Percentiles rank a stretch among this genome's conserved stretches.
Evolutionary conservation across 2,888 invertebrate species (phyloP).

Genomic region (Bimastos eiseni): DNA sequence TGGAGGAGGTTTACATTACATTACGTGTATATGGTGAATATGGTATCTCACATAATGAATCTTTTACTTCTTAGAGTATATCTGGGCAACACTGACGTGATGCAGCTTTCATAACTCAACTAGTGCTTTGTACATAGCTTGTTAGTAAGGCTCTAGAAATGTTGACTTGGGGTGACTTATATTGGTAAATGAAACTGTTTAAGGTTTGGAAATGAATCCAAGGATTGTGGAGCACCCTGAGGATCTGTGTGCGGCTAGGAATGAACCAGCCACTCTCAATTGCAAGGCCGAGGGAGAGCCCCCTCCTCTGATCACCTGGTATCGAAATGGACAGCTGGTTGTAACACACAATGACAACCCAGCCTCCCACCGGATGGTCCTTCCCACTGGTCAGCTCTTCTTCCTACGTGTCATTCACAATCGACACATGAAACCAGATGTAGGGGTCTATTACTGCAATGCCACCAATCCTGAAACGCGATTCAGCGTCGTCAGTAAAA

Average conservation of each 20-base stretch:
- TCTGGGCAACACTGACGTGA: background rate
- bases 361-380: conserved; percentile 83
- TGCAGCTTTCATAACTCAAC: background rate
- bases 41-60: background rate
- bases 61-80: background rate
- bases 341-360: conserved; percentile 69
- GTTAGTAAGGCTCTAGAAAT: background rate
- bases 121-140: background rate
- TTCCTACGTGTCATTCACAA: conserved; percentile 87
- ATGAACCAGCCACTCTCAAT: conserved; percentile 94
- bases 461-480: conserved; percentile 44
- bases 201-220: conserved; percentile 64
- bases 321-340: conserved; percentile 79
- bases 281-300: conserved; percentile 97
- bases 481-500: conserved; percentile 43
- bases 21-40: background rate
- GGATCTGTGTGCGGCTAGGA: conserved; percentile 91
- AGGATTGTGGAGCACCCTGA: conserved; percentile 95
- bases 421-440: conserved; percentile 66
- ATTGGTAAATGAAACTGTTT: background rate
- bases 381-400: conserved; percentile 81
- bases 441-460: conserved; percentile 45
- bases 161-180: background rate
- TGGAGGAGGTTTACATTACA: too few relatives aligned
- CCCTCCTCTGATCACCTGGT: conserved; percentile 81